Base-by-base conservation (phyloP, 2,888 invertebrate genomes). In the Chymomyza fuscimana region DNA sequence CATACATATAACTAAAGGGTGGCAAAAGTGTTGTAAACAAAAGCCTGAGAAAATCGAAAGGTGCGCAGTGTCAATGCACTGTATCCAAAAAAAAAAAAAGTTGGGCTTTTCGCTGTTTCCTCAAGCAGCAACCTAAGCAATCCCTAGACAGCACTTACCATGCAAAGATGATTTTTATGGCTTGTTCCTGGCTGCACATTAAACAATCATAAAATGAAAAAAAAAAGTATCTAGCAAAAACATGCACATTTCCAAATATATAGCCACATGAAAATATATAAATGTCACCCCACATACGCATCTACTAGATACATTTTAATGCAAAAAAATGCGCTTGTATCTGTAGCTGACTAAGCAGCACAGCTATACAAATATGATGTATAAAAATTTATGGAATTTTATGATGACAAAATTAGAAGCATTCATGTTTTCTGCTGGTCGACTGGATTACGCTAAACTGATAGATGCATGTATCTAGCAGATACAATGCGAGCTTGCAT, bases 341-440 rank as follows among this genome's bases (percentile, higher is more conserved):
- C 54, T 54, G 54, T n/a, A n/a, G 16, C 56, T 56, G 56, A 19
- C 19, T 56, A 9, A 22, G 56, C 56, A 52, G 32, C 32, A 46
- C 16, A 54, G 54, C 68, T 65, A 59, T 52, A 51, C 40, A 51
- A 50, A 63, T 50, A 51, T 50, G 52, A 68, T 72, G 69, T 72
- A 54, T 51, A 61, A 61, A 63, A 86, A 84, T 74, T 73, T 82
- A 84, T 82, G 82, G 73, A 86, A 81, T 86, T 75, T 67, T 67
- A 59, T 63, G 70, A 61, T 52, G 60, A 67, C 36, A 59, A 69
- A 66, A 67, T 77, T 67, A 65, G 67, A 65, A 46, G 40, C 50
- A 69, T 15, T n/a, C 7, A 56, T 36, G 56, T 52, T 25, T 15
- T 9, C 5, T 10, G 58, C 15, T 10, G 16, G 40, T 7, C 40